Conservation (phyloP, 1,140 invertebrate genomes). For the Chionoecetes opilio region DNA sequence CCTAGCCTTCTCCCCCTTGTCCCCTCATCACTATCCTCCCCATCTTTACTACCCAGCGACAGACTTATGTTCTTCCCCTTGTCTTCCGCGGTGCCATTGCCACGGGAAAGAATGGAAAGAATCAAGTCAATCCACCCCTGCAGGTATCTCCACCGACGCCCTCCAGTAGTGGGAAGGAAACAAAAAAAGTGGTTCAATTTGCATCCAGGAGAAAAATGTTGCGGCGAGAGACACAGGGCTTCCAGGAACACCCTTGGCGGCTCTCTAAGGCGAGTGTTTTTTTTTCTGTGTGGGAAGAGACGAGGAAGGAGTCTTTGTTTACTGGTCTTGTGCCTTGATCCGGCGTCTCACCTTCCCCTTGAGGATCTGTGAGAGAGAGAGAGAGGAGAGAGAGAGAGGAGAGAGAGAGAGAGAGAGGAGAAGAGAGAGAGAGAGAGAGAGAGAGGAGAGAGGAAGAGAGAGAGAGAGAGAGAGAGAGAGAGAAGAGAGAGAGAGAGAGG, state of each 20-base stretch:
- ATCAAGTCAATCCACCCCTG: neutral
- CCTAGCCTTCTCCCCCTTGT: too few relatives aligned
- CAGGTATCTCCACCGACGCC: neutral
- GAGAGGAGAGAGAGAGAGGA: constrained; percentile 23
- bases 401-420: too few relatives aligned
- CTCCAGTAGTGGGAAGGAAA: neutral
- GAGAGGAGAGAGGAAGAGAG: neutral
- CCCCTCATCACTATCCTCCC: neutral
- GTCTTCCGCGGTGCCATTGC: neutral
- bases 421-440: constrained; percentile 14
- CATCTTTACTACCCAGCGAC: neutral
- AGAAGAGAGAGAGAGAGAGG: neutral
- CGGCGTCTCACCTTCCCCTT: too few relatives aligned
- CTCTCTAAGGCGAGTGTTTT: neutral
- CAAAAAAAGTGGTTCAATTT: neutral
- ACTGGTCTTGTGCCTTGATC: neutral
- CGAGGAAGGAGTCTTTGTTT: neutral
- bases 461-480: constrained; percentile 19
- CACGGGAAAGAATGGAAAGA: neutral
- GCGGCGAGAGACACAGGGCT: neutral
- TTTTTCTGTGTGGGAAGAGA: neutral
- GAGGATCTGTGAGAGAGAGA: too few relatives aligned
- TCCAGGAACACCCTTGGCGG: neutral
- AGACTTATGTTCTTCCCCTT: neutral
- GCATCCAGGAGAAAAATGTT: neutral